Evolutionary conservation across 2,797 vertebrate species (phyloP).

Genomic region (Eurystomus glaucurus): DNA sequence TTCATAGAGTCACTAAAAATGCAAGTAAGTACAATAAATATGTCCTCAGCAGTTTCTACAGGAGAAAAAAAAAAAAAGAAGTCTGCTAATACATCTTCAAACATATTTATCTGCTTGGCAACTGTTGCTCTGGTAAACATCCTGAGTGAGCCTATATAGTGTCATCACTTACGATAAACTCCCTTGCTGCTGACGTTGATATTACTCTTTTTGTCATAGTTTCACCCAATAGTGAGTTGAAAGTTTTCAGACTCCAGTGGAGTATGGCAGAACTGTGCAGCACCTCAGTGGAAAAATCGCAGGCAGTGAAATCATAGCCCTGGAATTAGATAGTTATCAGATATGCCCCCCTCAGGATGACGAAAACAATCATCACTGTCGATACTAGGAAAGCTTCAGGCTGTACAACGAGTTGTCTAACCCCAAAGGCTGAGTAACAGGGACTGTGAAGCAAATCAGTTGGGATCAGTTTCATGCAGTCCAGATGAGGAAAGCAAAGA

Average conservation of each 20-base stretch:
- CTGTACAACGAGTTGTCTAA: neutral
- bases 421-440: constrained; percentile 26
- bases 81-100: constrained; percentile 43
- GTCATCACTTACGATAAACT: constrained; percentile 70
- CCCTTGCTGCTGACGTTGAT: constrained; percentile 52
- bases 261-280: constrained; percentile 14
- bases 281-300: constrained; percentile 10
- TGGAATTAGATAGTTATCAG: constrained; percentile 61
- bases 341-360: neutral
- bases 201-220: constrained; percentile 32
- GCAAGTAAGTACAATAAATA: constrained; percentile 76
- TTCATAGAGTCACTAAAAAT: constrained; percentile 19
- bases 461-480: neutral
- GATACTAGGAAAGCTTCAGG: neutral
- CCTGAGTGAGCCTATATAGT: constrained; percentile 28
- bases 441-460: neutral
- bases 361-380: neutral
- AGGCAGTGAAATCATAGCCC: constrained; percentile 41
- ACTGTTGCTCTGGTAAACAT: constrained; percentile 76
- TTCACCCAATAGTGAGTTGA: constrained; percentile 41
- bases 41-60: neutral
- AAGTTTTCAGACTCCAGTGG: constrained; percentile 6
- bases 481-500: neutral
- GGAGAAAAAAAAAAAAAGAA: neutral
- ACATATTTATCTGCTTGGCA: constrained; percentile 47